Base-by-base conservation (phyloP, 2,888 invertebrate species). In the Ormyrus thymus region DNA sequence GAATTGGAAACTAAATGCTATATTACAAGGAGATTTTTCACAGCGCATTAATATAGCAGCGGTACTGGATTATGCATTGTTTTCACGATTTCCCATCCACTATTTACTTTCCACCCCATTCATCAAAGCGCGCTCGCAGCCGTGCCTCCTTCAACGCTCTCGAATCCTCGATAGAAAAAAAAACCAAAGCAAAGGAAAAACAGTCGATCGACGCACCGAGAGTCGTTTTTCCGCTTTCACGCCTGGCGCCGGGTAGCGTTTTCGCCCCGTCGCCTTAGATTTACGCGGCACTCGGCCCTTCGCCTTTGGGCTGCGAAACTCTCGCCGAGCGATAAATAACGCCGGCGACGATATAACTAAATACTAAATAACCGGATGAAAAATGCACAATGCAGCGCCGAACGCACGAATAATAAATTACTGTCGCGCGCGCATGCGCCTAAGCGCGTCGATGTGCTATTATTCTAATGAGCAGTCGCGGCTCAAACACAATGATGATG, bases 321-420 rank as follows among this genome's bases (percentile, higher is more conserved):
- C 29, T 29, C 29, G 48, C 50, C 13, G 15, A 65, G 51, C 71
- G 61, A 78, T 78, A 78, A 73, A 78, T 78, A 78, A 78, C 71
- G 11, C 15, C 5, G 10, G 46, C 71, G 29, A 48, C 15, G 77
- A 78, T 72, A 76, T 43, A 62, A 29, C 13, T 15, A 58, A 62
- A 75, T 61, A 53, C 68, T 51, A 53, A 66, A 68, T 75, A 68
- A 75, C 58, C 45, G 53, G 45, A 13, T n/a, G 50, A 66, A 62
- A 72, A 62, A 61, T 29, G 29, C 29, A 62, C 61, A 59, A 13
- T 13, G 62, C 55, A 46, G 69, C 66, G 73, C 78, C 62, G 51
- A 48, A 62, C 62, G 62, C 62, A 11, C 50, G 78, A 73, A 82
- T 81, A 78, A 83, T 83, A 82, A 82, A 83, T 84, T 83, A 83